phyloP scores from a whole-genome alignment of 2,113 vertebrate species.

The Candoia aspera region DNA sequence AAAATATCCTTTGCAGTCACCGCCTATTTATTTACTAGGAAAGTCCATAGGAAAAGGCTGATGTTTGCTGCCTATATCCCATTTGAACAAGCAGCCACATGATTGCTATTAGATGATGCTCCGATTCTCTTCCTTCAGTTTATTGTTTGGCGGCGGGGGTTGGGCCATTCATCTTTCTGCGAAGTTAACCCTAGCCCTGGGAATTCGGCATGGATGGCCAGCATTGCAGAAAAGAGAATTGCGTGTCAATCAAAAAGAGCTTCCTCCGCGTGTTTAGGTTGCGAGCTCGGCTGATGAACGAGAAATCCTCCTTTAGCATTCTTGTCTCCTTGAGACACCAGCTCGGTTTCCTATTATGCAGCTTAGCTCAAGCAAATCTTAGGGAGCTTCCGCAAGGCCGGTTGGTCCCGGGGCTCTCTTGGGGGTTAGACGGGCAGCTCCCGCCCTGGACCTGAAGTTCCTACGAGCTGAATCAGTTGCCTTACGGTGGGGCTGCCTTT shows the following conservation, averaged over 20 bases:
- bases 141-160: not conserved
- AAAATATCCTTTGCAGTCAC: too few species aligned
- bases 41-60: too few species aligned
- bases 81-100: too few species aligned
- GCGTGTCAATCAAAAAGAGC: not conserved
- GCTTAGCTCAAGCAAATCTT: slow-evolving; percentile 33
- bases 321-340: not conserved
- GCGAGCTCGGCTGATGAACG: not conserved
- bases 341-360: not conserved
- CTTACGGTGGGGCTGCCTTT: slow-evolving; percentile 29
- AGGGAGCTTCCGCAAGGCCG: not conserved
- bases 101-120: rapidly evolving
- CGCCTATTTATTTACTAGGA: too few species aligned
- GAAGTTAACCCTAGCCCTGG: not conserved
- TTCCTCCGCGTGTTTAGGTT: not conserved
- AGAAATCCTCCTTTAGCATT: not conserved
- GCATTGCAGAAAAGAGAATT: not conserved
- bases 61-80: too few species aligned
- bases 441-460: not conserved
- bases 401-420: not conserved
- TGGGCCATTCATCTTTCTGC: not conserved
- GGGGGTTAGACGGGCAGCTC: not conserved
- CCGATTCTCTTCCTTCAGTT: not conserved
- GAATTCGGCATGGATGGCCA: not conserved
- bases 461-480: slow-evolving; percentile 48